phyloP scores from a whole-genome alignment of 1,140 invertebrate species.

The Drepana arcuata region DNA sequence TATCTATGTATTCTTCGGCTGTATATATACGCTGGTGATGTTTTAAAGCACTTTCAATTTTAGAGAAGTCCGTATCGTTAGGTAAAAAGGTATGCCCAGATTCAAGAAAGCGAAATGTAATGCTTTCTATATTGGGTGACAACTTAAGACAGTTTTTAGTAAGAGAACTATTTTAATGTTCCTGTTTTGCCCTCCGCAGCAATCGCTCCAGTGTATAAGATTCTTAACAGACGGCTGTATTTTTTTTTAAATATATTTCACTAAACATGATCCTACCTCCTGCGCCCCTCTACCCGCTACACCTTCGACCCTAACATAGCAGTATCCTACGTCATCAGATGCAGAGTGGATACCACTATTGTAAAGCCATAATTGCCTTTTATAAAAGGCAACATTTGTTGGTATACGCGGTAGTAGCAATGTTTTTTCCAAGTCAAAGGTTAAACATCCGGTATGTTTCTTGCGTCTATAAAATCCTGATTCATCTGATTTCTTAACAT shows the following conservation, averaged over 20 bases:
- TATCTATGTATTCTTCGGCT: constrained; percentile 10
- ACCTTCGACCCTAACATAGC: constrained; percentile 2
- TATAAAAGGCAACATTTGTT: constrained; percentile 2
- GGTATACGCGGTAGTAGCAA: background rate
- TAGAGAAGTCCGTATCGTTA: constrained; percentile 33
- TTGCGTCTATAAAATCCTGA: constrained; percentile 5
- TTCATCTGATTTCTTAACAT: constrained; percentile 2
- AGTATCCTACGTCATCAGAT: background rate
- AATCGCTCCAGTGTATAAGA: constrained; percentile 45
- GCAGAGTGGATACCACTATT: constrained; percentile 1
- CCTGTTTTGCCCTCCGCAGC: constrained; percentile 43
- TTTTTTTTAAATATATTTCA: background rate
- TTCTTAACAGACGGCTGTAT: constrained; percentile 17
- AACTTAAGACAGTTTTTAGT: constrained; percentile 23
- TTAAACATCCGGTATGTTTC: constrained; percentile 11
- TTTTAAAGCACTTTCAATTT: constrained; percentile 12
- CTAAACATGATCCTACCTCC: constrained; percentile 21
- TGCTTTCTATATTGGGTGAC: constrained; percentile 21
- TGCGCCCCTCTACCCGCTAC: constrained; percentile 2
- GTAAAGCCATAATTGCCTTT: background rate
- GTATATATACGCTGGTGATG: constrained; percentile 10
- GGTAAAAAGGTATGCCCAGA: constrained; percentile 43
- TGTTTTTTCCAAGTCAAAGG: constrained; percentile 8
- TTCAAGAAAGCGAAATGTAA: constrained; percentile 30
- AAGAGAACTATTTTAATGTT: constrained; percentile 44